Evolutionary conservation across 2,888 invertebrate species (phyloP).

Genomic region (Graphium colonna): DNA sequence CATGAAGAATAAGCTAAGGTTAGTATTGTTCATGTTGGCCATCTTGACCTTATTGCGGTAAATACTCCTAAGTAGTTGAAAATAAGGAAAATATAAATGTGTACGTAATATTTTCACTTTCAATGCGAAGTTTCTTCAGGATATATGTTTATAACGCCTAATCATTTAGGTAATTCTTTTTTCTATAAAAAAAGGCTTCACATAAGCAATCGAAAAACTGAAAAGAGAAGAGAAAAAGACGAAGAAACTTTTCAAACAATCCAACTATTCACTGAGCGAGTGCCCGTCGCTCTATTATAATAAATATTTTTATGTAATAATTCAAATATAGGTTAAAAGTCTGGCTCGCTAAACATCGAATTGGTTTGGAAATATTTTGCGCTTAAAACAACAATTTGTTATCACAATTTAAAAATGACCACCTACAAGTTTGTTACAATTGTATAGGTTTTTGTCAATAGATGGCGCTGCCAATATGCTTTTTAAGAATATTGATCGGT

Average conservation of each 20-base stretch:
- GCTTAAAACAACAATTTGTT: neutral
- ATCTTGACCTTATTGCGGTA: neutral
- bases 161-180: neutral
- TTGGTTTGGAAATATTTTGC: too few species aligned
- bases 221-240: too few species aligned
- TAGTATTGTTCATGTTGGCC: neutral
- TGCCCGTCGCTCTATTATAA: too few species aligned
- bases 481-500: neutral
- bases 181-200: neutral
- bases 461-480: neutral
- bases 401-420: neutral
- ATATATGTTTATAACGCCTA: neutral
- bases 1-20: neutral
- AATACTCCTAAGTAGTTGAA: neutral
- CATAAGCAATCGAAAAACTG: too few species aligned
- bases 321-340: too few species aligned
- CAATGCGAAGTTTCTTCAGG: neutral
- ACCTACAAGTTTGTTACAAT: too few species aligned
- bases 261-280: too few species aligned
- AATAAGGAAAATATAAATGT: neutral
- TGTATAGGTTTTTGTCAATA: neutral
- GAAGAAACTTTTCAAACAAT: too few species aligned
- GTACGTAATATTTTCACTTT: neutral
- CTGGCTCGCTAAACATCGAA: too few species aligned
- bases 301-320: too few species aligned